Percentiles rank a stretch among this genome's conserved stretches.
Conservation (phyloP, 2,797 vertebrate genomes). For the Pangasius sanitwongsei region DNA sequence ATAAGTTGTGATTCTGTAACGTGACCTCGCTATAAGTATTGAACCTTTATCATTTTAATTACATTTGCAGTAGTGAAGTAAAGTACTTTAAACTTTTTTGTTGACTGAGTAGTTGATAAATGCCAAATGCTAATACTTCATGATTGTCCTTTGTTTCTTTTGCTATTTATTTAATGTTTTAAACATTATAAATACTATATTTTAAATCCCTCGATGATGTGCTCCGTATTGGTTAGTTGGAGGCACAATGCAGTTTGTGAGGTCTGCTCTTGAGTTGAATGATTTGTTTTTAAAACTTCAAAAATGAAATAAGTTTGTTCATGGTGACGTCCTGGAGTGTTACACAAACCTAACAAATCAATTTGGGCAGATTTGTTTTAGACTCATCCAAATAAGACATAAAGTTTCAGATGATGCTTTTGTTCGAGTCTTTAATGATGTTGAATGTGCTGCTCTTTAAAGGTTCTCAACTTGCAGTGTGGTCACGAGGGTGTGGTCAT, state of each 20-base stretch:
- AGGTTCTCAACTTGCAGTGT: neutral
- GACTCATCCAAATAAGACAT: neutral
- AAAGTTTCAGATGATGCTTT: neutral
- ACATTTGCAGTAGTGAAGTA: neutral
- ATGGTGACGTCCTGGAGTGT: neutral
- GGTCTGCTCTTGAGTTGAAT: neutral
- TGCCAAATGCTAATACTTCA: neutral
- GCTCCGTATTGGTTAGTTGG: neutral
- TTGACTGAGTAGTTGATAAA: neutral
- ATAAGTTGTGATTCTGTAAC: neutral
- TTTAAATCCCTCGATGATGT: neutral
- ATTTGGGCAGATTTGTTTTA: neutral
- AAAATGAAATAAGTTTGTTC: neutral
- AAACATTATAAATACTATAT: neutral
- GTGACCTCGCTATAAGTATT: neutral
- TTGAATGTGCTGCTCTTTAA: neutral
- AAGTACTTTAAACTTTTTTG: neutral
- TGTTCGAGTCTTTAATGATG: neutral
- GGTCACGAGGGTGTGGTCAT: too few relatives aligned
- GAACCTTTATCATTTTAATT: neutral
- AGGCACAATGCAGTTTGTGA: neutral
- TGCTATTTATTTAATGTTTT: neutral
- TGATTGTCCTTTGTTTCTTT: neutral
- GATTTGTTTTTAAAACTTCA: neutral
- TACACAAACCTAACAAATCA: neutral